Evolutionary conservation across 2,113 vertebrate species (phyloP).

Genomic region (Ceratotherium simum): DNA sequence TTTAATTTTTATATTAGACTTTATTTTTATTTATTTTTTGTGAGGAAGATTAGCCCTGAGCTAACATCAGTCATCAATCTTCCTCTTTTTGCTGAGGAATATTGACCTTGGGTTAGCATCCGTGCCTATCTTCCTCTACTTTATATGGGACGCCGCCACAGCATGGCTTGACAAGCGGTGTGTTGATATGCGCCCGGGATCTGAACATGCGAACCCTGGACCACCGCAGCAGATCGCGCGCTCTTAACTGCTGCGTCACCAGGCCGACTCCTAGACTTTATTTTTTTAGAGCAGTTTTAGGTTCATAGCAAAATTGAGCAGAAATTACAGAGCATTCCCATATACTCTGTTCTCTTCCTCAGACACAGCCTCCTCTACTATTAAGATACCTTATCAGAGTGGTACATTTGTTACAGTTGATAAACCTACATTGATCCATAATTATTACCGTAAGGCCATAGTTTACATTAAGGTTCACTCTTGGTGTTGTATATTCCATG

Average conservation of each 20-base stretch:
- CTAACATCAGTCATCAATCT: too few species aligned
- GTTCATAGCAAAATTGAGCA: background rate
- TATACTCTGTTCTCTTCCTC: background rate
- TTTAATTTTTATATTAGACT: background rate
- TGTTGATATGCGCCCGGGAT: too few species aligned
- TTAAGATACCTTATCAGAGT: background rate
- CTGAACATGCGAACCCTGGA: too few species aligned
- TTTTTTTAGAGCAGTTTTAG: background rate
- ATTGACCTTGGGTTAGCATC: too few species aligned
- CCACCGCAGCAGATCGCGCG: too few species aligned
- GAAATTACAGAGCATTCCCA: background rate
- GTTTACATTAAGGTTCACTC: background rate
- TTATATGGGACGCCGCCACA: too few species aligned
- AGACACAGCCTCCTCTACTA: background rate
- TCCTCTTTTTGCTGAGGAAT: too few species aligned
- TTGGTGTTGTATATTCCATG: background rate
- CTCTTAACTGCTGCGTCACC: too few species aligned
- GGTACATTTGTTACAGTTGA: background rate
- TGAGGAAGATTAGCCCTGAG: too few species aligned
- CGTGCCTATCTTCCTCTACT: too few species aligned
- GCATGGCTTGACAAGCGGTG: too few species aligned
- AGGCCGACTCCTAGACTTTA: background rate
- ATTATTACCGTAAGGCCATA: background rate
- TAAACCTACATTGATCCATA: background rate
- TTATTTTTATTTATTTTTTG: background rate